A percentile compares a stretch with the other conserved stretches of the same genome.
Conservation (phyloP, 2,888 invertebrate genomes). For the Nemapogon koenigi region DNA sequence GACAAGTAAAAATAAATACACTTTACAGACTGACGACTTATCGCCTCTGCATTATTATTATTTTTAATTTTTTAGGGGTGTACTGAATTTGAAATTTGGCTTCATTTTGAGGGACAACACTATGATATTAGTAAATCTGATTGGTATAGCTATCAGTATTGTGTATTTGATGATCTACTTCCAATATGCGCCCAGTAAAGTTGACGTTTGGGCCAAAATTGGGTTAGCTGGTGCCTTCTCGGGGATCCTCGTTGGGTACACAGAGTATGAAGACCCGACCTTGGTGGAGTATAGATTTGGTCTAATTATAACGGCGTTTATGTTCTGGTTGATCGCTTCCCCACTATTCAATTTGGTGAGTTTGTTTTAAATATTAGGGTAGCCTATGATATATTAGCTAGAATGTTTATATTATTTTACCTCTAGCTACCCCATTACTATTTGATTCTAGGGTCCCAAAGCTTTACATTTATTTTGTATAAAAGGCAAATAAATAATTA, state of each 20-base stretch:
- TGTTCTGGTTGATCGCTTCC: constrained; percentile 71
- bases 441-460: not conserved
- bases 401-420: not conserved
- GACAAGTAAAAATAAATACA: too few species aligned
- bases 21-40: too few species aligned
- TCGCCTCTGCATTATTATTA: too few species aligned
- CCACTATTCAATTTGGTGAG: constrained; percentile 75
- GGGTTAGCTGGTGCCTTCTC: constrained; percentile 63
- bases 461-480: too few species aligned
- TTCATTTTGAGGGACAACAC: constrained; percentile 74
- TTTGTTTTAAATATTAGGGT: constrained; percentile 69
- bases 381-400: not conserved
- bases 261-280: constrained; percentile 69
- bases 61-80: constrained; percentile 58
- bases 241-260: constrained; percentile 68
- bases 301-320: constrained; percentile 70
- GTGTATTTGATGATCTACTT: constrained; percentile 73
- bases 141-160: constrained; percentile 73
- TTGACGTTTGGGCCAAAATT: constrained; percentile 58
- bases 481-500: not conserved
- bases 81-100: constrained; percentile 80
- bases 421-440: not conserved
- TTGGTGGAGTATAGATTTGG: constrained; percentile 75
- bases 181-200: constrained; percentile 64
- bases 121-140: constrained; percentile 80